Evolutionary conservation across 2,797 vertebrate species (phyloP).

Genomic region (Phrynocephalus forsythii): DNA sequence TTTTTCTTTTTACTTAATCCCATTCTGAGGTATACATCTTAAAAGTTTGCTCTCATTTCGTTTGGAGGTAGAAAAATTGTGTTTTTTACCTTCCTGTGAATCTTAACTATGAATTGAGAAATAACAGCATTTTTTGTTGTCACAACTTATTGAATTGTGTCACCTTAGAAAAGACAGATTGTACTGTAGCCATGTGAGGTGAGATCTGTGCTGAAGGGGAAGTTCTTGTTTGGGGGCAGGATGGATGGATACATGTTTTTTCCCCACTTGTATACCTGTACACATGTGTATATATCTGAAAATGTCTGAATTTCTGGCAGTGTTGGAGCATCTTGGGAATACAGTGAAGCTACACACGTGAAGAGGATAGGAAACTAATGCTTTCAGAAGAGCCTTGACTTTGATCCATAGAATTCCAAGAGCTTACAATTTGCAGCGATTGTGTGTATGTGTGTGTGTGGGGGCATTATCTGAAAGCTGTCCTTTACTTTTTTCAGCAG

Average conservation of each 20-base stretch:
- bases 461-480: neutral
- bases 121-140: neutral
- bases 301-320: neutral
- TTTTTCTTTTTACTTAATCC: neutral
- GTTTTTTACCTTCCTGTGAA: conserved; percentile 52
- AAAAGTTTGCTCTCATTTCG: neutral
- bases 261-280: too few species aligned
- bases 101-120: conserved; percentile 48
- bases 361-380: neutral
- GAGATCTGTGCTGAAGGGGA: neutral
- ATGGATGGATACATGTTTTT: too few species aligned
- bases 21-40: conserved; percentile 33
- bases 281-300: neutral
- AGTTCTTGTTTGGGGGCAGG: neutral
- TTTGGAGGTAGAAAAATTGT: neutral
- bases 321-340: neutral
- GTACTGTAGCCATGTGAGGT: neutral
- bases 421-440: neutral
- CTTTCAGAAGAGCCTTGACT: neutral
- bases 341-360: neutral
- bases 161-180: neutral
- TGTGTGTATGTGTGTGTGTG: neutral
- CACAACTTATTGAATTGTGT: neutral
- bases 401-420: neutral
- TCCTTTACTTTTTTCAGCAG: neutral